Conservation (phyloP, 1,140 invertebrate genomes). For the Drosophila sproati region DNA sequence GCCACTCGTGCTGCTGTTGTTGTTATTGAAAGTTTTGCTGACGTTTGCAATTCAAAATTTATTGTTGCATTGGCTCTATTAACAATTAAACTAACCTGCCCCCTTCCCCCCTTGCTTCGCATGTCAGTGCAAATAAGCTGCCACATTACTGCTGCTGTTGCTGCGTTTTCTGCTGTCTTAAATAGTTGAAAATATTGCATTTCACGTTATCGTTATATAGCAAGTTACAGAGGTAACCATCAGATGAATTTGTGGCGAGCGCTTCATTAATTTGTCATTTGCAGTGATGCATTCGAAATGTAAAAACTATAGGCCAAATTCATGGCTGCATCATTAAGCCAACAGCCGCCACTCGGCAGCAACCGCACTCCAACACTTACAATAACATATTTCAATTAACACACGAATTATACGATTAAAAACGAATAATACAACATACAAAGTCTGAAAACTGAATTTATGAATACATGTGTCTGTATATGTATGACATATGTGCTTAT, state of each 20-base stretch:
- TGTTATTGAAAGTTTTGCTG: slow-evolving; percentile 60
- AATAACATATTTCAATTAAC: slow-evolving; percentile 74
- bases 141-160: slow-evolving; percentile 29
- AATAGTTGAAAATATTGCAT: slow-evolving; percentile 61
- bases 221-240: slow-evolving; percentile 31
- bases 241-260: slow-evolving; percentile 35
- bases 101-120: neutral
- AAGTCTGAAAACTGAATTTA: slow-evolving; percentile 36
- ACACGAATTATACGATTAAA: slow-evolving; percentile 39
- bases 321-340: slow-evolving; percentile 55
- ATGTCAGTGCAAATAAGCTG: slow-evolving; percentile 8
- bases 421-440: neutral
- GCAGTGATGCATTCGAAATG: slow-evolving; percentile 52
- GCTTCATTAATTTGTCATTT: slow-evolving; percentile 80
- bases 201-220: slow-evolving; percentile 39
- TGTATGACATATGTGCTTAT: neutral
- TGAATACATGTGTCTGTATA: slow-evolving; percentile 17
- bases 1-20: slow-evolving; percentile 26
- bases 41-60: slow-evolving; percentile 51
- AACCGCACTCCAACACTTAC: slow-evolving; percentile 2
- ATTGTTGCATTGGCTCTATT: slow-evolving; percentile 57
- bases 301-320: slow-evolving; percentile 44
- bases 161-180: slow-evolving; percentile 37
- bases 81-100: slow-evolving; percentile 51
- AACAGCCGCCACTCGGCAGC: neutral